These are phyloP conservation scores for Pantelozetes paolii DNA, from an alignment of 2,888 invertebrate genomes.

Conservation along the genomic window DNA sequence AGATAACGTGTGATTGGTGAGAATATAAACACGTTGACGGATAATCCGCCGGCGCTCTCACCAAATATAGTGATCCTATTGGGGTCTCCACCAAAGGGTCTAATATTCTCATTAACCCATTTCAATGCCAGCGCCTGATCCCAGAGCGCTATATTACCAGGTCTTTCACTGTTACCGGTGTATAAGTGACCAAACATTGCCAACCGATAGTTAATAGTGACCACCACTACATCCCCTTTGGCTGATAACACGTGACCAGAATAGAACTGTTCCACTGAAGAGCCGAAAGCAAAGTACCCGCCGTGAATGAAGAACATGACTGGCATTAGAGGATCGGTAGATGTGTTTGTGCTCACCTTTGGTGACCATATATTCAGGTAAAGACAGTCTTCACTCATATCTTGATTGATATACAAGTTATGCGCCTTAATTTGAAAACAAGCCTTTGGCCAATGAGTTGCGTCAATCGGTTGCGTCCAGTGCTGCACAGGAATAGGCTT, in stretches of 20 bases:
- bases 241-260: neutral
- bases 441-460: neutral
- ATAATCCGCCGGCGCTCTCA: neutral
- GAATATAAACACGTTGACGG: no score
- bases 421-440: neutral
- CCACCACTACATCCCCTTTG: slow-evolving; percentile 12
- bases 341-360: neutral
- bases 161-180: neutral
- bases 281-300: neutral
- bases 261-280: neutral
- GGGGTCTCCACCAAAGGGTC: neutral
- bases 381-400: slow-evolving; percentile 27
- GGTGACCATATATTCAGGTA: slow-evolving; percentile 38
- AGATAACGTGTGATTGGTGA: no score
- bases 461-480: slow-evolving; percentile 26
- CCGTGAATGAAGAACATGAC: slow-evolving; percentile 34
- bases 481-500: neutral
- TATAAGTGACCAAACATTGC: neutral
- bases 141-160: neutral
- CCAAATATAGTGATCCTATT: neutral
- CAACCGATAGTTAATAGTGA: slow-evolving; percentile 30
- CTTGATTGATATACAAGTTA: neutral
- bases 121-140: neutral
- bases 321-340: no score
- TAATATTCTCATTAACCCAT: neutral